Percentiles rank a stretch among this genome's conserved stretches.
Conservation (phyloP, 1,140 invertebrate species). For the Nasonia longicornis region DNA sequence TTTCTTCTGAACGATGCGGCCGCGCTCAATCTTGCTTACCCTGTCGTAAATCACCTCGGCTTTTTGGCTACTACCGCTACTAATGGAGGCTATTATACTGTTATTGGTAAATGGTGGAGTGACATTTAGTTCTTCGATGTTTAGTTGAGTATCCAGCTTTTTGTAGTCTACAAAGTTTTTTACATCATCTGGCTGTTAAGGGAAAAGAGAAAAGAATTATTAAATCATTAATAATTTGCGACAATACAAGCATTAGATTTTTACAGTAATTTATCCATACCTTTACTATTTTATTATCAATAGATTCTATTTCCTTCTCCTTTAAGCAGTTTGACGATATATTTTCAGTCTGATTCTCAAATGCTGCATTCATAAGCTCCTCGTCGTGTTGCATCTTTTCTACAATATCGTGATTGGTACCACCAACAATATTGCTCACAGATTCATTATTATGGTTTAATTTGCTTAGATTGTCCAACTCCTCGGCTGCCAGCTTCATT, state of each 20-base stretch:
- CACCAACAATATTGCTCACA: not conserved
- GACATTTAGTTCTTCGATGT: not conserved
- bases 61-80: not conserved
- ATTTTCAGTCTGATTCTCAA: not conserved
- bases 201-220: not conserved
- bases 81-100: not conserved
- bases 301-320: not conserved
- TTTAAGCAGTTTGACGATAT: not conserved
- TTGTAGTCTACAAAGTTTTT: not conserved
- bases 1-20: slow-evolving; percentile 39
- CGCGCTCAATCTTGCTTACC: slow-evolving; percentile 36
- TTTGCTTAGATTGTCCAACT: slow-evolving; percentile 20
- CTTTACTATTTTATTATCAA: not conserved
- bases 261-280: not conserved
- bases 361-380: not conserved
- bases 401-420: not conserved
- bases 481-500: slow-evolving; percentile 17
- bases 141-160: not conserved
- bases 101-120: not conserved
- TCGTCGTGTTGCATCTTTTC: slow-evolving; percentile 6
- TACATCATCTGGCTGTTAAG: not conserved
- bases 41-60: slow-evolving; percentile 34
- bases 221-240: not conserved
- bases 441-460: not conserved
- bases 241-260: not conserved